These are phyloP conservation scores for Alviniconcha marisindica DNA, from an alignment of 1,140 invertebrate species.

Conservation along the genomic window DNA sequence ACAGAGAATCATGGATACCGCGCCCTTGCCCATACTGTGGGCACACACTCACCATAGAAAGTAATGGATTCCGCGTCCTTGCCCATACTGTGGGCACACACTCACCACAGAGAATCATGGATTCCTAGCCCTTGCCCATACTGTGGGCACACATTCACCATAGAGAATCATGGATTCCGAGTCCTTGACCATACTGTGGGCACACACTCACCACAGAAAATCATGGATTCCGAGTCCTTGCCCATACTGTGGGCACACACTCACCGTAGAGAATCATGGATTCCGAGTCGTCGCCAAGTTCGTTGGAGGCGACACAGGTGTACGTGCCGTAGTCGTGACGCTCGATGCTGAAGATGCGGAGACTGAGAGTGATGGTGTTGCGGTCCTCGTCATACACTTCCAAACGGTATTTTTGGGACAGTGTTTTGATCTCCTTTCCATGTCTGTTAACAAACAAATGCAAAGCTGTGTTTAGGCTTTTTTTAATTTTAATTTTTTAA, in stretches of 20 bases:
- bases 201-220: not conserved
- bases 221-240: not conserved
- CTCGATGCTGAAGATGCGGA: constrained; percentile 88
- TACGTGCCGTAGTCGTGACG: constrained; percentile 90
- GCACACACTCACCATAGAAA: too few species aligned
- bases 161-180: not conserved
- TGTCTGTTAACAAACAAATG: too few species aligned
- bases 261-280: constrained; percentile 90
- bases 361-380: constrained; percentile 89
- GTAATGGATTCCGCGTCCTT: too few species aligned
- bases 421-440: constrained; percentile 5
- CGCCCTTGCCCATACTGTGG: too few species aligned
- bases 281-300: constrained; percentile 89
- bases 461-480: too few species aligned
- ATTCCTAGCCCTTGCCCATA: not conserved
- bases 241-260: not conserved
- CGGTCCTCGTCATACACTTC: constrained; percentile 82
- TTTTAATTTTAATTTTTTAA: too few species aligned
- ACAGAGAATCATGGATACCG: too few species aligned
- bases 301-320: constrained; percentile 93
- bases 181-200: too few species aligned
- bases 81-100: too few species aligned
- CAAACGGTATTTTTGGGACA: constrained; percentile 84
- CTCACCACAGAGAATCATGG: too few species aligned
- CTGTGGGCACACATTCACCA: too few species aligned